Percentiles rank a stretch among this genome's conserved stretches.
phyloP scores from a whole-genome alignment of 1,140 invertebrate genomes.

The Oryctes rhinoceros region DNA sequence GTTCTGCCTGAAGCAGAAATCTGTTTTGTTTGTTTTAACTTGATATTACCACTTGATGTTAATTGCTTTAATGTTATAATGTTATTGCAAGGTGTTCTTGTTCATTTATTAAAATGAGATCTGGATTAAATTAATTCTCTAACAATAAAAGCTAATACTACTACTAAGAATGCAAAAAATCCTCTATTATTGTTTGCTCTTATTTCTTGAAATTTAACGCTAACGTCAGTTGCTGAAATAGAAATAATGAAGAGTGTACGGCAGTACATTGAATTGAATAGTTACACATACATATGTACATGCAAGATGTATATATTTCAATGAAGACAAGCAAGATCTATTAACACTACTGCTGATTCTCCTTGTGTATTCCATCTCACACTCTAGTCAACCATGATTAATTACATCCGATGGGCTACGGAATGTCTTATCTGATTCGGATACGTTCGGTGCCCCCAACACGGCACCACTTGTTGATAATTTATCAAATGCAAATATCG shows the following conservation, averaged over 20 bases:
- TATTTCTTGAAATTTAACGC: too few species aligned
- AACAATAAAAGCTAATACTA: too few species aligned
- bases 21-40: too few species aligned
- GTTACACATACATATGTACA: not conserved
- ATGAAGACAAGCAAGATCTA: not conserved
- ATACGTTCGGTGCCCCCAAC: slow-evolving; percentile 1
- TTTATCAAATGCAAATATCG: slow-evolving; percentile 22
- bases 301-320: not conserved
- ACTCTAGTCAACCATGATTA: slow-evolving; percentile 1
- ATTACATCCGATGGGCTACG: not conserved
- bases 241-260: not conserved
- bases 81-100: too few species aligned
- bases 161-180: too few species aligned
- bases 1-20: too few species aligned
- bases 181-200: too few species aligned
- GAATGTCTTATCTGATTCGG: slow-evolving; percentile 14
- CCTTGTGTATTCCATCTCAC: not conserved
- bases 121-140: too few species aligned
- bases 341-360: not conserved
- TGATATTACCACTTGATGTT: too few species aligned
- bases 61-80: too few species aligned
- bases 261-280: not conserved
- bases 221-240: not conserved
- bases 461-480: slow-evolving; percentile 5
- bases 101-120: too few species aligned